Percentiles rank a stretch among this genome's conserved stretches.
Conservation (phyloP, 2,113 vertebrate genomes). For the Pygoscelis adeliae region DNA sequence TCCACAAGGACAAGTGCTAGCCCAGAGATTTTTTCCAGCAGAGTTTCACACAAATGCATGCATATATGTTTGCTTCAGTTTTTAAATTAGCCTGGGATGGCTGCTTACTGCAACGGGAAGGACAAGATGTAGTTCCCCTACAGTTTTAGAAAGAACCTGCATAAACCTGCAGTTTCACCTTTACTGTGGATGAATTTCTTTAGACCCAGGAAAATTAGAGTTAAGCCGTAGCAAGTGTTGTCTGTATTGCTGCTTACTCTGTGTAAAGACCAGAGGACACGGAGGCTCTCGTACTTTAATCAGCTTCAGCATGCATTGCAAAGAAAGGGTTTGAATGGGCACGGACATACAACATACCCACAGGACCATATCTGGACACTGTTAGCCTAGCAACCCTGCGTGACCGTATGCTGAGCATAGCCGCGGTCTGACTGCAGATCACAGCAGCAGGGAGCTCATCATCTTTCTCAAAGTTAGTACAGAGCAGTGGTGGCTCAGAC, state of each 20-base stretch:
- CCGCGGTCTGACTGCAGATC: not conserved
- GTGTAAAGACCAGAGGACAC: not conserved
- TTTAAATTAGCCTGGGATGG: not conserved
- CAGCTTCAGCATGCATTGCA: not conserved
- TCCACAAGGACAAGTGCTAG: not conserved
- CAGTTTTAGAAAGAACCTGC: not conserved
- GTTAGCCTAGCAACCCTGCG: fast-evolving
- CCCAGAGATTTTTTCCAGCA: not conserved
- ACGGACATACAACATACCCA: not conserved
- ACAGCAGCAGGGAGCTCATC: not conserved
- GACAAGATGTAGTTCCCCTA: not conserved
- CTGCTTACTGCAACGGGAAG: not conserved
- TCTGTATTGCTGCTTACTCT: not conserved
- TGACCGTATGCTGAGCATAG: not conserved
- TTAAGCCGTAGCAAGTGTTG: not conserved
- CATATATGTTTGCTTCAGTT: not conserved
- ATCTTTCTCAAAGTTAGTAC: not conserved
- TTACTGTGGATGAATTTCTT: not conserved
- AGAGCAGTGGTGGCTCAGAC: not conserved
- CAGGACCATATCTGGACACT: not conserved
- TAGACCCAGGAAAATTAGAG: not conserved
- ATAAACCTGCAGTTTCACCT: not conserved
- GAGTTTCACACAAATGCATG: not conserved
- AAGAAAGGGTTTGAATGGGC: not conserved
- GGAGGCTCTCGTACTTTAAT: not conserved